Evolutionary conservation across 1,140 invertebrate species (phyloP), one percentile per base, ranked within the genome.

Genomic region (Bombus waltoni): DNA sequence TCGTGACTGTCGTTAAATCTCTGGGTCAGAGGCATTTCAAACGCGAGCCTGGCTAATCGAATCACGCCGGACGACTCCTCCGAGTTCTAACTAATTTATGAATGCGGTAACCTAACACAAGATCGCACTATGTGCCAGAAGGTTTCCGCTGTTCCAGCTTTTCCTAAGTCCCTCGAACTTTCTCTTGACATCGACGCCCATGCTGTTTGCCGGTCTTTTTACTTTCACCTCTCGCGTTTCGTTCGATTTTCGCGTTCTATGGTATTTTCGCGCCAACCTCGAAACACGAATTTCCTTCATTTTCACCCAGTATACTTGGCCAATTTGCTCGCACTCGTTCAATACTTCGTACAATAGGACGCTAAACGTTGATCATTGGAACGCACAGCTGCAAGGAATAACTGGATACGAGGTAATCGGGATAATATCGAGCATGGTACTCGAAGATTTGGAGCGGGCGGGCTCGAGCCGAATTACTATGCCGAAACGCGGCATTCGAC

Each of bases 1-100:
- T 76, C 74, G n/a, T 18, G 9, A 18, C 75, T 80, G 38, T 59
- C 42, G 38, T 70, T 42, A 79, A 71, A 79, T 53, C 44, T 78
- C 10, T 15, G 44, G 59, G 65, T 59, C 38, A 6, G n/a, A 15
- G 38, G 57, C 44, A 65, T 62, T 62, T 72, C 68, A 53, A 81
- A 83, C 38, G 38, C 6, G 35, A 62, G 62, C 53, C 18, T 18
- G 66, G 57, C 78, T 89, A 89, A 90, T 87, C 79, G 81, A 85
- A 89, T 89, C 71, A 80, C 47, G 76, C 53, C 68, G 71, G 86
- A 81, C 70, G 62, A 53, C 59, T 76, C 65, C 66, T 76, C 81
- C 9, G 83, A 91, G 88, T 91, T 90, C 85, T 91, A 91, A 91
- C 68, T 90, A 88, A 91, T 91, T 91, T 91, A 91, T 91, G 90